Base-by-base conservation (phyloP, 2,888 invertebrate genomes). In the Antheraea assamensis region DNA sequence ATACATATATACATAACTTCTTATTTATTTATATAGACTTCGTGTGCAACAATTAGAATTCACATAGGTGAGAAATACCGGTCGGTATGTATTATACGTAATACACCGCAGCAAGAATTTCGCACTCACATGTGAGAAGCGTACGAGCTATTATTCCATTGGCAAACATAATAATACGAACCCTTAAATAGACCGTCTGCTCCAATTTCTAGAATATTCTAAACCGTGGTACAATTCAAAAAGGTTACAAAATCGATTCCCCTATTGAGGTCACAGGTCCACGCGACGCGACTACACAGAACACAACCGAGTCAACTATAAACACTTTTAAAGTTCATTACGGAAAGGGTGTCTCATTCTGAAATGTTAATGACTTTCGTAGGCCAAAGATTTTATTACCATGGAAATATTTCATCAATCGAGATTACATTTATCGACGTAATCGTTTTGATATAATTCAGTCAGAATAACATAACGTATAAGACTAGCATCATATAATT, bases 171-270 rank as follows among this genome's bases (percentile, higher is more conserved):
- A 30, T 30, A 30, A 64, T 15, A 64, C 27, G 17, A 27, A 27
- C 3, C 17, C 5, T 64, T 27, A 21, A 0, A 49, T 52, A 30
- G 15, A 71, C 1, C 35, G n/a, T 3, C 13, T 21, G 68, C 8
- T 35, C 68, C 35, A 21, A n/a, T 68, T 68, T 68, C 68, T 35
- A 68, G 24, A 73, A 47, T 73, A 70, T 24, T 55, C n/a, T 68
- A 24, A 42, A 27, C 24, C 58, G 24, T 24, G 15, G 47, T 58
- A 49, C 72, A 73, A 73, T 74, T 74, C 76, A 70, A 77, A n/a
- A 80, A 75, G 75, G 75, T 79, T 76, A 74, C 70, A 31, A 76
- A 83, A 82, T 86, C 84, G 84, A 84, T 85, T 76, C 76, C 72
- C 70, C 35, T 68, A 27, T 66, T 73, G 74, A 78, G 81, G 82